These are phyloP conservation scores for Telmatherina bonti DNA, from an alignment of 2,797 vertebrate species.

Conservation along the genomic window DNA sequence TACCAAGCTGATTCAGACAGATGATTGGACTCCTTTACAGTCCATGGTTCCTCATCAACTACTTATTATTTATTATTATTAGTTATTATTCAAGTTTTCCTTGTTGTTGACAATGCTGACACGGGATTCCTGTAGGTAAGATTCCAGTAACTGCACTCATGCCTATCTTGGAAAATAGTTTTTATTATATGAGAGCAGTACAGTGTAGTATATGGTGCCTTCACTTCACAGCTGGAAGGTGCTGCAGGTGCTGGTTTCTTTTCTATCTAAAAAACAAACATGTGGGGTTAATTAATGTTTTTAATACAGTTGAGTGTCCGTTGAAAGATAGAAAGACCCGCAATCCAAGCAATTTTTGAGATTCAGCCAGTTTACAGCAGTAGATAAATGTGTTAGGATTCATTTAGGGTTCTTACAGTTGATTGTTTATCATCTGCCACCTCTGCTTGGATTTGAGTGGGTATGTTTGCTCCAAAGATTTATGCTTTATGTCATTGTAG, in stretches of 20 bases:
- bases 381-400: constrained; percentile 1
- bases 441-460: not conserved
- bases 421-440: not conserved
- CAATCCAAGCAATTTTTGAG: not conserved
- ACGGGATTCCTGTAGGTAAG: not conserved
- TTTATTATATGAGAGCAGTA: not conserved
- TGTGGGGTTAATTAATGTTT: not conserved
- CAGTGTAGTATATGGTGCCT: not conserved
- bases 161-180: not conserved
- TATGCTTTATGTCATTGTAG: constrained; percentile 9
- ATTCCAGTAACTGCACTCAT: not conserved
- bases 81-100: not conserved
- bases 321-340: not conserved
- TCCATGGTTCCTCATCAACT: not conserved
- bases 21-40: not conserved
- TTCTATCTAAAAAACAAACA: not conserved
- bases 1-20: not conserved
- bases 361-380: constrained; percentile 1
- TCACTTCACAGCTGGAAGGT: not conserved
- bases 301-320: not conserved
- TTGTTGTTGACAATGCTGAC: not conserved
- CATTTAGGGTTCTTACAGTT: not conserved
- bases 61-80: too few species aligned
- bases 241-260: not conserved
- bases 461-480: constrained; percentile 18